Evolutionary conservation across 2,113 vertebrate species (phyloP).

Genomic region (Seriola aureovittata): DNA sequence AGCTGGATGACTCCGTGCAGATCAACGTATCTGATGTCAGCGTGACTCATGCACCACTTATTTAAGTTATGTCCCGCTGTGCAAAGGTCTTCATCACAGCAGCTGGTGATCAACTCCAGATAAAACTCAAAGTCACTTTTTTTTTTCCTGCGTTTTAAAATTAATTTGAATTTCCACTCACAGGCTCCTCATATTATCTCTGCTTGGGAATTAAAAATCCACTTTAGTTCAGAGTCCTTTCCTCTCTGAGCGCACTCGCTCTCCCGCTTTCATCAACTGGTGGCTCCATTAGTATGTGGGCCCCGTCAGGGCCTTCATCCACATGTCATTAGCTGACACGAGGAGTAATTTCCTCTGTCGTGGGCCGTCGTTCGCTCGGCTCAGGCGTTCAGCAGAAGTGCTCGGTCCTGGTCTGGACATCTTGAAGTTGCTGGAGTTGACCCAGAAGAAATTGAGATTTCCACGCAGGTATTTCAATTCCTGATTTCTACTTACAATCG

Average conservation of each 20-base stretch:
- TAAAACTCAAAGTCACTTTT: conserved; percentile 48
- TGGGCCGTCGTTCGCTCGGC: background rate
- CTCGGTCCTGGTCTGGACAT: too few species aligned
- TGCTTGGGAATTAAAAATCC: conserved; percentile 55
- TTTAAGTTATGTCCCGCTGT: conserved; percentile 13
- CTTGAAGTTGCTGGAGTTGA: too few species aligned
- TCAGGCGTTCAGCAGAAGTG: too few species aligned
- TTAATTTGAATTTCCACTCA: conserved; percentile 58
- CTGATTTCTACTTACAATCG: too few species aligned
- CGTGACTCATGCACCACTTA: conserved; percentile 25
- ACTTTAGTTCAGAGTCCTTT: conserved; percentile 56
- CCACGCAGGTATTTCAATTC: too few species aligned
- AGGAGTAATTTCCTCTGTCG: conserved; percentile 18
- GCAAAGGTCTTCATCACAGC: conserved; percentile 44
- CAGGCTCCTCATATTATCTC: conserved; percentile 48
- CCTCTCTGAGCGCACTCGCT: conserved; percentile 15
- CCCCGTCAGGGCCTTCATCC: conserved; percentile 8
- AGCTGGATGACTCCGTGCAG: background rate
- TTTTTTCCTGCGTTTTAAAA: conserved; percentile 29
- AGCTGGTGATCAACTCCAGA: conserved; percentile 41
- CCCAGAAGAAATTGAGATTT: too few species aligned
- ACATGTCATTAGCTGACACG: conserved; percentile 51
- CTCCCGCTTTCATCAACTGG: conserved; percentile 39
- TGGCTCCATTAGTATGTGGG: conserved; percentile 47
- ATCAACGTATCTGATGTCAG: conserved; percentile 6